Evolutionary conservation across 2,888 invertebrate genomes (phyloP).

Genomic region (Scaptomyza cyrtandrae): DNA sequence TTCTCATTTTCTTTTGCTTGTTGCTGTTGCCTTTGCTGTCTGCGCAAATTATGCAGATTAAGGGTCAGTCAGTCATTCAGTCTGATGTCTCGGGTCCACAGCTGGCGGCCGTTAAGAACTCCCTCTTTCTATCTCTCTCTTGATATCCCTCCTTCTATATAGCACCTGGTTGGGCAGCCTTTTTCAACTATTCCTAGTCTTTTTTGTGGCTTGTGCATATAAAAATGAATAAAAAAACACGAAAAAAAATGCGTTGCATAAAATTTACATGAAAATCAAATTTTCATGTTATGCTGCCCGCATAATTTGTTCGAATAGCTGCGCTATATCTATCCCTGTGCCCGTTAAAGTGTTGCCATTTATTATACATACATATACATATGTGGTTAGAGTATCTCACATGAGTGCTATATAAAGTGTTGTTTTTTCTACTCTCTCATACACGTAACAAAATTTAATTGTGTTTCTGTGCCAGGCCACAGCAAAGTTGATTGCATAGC

Average conservation of each 20-base stretch:
- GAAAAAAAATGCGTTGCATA: slow-evolving; percentile 30
- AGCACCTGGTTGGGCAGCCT: slow-evolving; percentile 62
- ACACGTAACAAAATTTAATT: slow-evolving; percentile 60
- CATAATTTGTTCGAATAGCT: slow-evolving; percentile 54
- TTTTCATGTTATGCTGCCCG: slow-evolving; percentile 60
- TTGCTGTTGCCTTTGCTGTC: slow-evolving; percentile 24
- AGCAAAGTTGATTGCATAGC: slow-evolving; percentile 42
- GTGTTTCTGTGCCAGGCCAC: slow-evolving; percentile 55
- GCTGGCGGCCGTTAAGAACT: slow-evolving; percentile 52
- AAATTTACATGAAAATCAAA: slow-evolving; percentile 73
- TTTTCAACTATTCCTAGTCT: slow-evolving; percentile 23
- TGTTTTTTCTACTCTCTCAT: neutral
- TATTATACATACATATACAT: slow-evolving; percentile 18
- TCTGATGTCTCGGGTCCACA: slow-evolving; percentile 43
- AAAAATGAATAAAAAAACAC: slow-evolving; percentile 1
- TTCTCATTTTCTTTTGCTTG: neutral
- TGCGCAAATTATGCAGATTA: slow-evolving; percentile 83
- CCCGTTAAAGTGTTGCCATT: slow-evolving; percentile 32
- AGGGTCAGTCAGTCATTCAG: slow-evolving; percentile 70
- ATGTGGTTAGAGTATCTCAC: neutral
- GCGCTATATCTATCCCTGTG: neutral
- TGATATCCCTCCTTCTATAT: slow-evolving; percentile 11
- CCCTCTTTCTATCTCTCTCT: neutral
- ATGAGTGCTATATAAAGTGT: neutral
- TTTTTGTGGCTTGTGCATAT: slow-evolving; percentile 16